Evolutionary conservation across 2,888 invertebrate genomes (phyloP), one percentile per base, ranked within the genome.

Genomic region (Drosophila peninsularis): DNA sequence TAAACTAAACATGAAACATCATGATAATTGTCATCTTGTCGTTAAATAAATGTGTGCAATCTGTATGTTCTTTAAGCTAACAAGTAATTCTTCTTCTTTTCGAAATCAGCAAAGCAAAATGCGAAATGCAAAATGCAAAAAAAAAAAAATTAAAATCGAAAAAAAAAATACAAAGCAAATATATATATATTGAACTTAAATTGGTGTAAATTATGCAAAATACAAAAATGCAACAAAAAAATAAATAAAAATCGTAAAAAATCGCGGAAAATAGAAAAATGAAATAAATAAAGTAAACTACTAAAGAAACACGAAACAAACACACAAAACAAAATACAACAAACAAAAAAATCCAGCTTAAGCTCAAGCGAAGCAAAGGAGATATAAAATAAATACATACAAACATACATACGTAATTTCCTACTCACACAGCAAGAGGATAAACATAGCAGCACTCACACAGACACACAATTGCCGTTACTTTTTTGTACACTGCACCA

Each of bases 201-300:
- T 83, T 78, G 82, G 85, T 87, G 88, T 87, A 84, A 75, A 85
- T 65, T 85, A 76, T 78, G 64, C 77, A n/a, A 45, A 45, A 27
- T 45, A 45, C 45, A 45, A 67, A 60, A 61, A 39, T n/a, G 41
- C 36, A 36, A 19, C 11, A 45, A 56, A 49, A 34, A 50, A 55
- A 69, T 21, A 68, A 63, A 69, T 47, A 44, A 24, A 42, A 54
- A 41, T 13, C 53, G 36, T 39, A 50, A 50, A 11, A 37, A 41
- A 30, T 30, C 55, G 41, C 32, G 42, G 37, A 14, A 21, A 52
- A 47, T 21, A 47, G 24, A 42, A 57, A 42, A 44, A 36, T 14
- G 39, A 57, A 65, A 64, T 56, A 77, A 65, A 27, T 60, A 75
- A 67, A 61, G 21, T 68, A 57, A 67, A 67, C 62, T 71, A 62